Conservation (phyloP, 2,888 invertebrate genomes). For the Lasioglossum vierecki region DNA sequence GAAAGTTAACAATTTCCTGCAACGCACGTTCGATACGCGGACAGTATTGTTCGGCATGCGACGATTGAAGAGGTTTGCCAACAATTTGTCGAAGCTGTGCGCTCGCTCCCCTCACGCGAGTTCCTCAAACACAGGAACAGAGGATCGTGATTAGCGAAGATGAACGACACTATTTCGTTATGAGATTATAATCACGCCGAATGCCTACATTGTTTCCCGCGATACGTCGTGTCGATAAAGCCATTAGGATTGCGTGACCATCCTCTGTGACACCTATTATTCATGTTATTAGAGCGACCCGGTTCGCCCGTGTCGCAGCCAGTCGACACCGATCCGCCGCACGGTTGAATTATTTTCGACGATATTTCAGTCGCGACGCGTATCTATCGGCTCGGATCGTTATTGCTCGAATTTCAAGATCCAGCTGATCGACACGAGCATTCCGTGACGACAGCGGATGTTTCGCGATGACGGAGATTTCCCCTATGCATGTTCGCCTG, state of each 20-base stretch:
- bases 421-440: not conserved
- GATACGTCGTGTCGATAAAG: conserved; percentile 43
- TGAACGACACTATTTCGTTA: conserved; percentile 21
- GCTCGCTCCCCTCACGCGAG: not conserved
- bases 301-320: not conserved
- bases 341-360: conserved; percentile 21
- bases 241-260: conserved; percentile 51
- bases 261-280: conserved; percentile 44
- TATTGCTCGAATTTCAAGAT: not conserved
- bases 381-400: not conserved
- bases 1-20: not conserved
- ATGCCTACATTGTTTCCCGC: conserved; percentile 36
- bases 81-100: conserved; percentile 15
- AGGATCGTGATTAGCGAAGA: conserved; percentile 25
- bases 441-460: not conserved
- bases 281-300: conserved; percentile 46
- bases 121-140: conserved; percentile 12
- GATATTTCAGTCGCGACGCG: not conserved
- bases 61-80: conserved; percentile 19
- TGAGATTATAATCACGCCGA: conserved; percentile 43
- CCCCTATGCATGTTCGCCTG: not conserved
- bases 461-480: not conserved
- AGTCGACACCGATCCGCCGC: not conserved
- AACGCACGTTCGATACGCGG: not conserved
- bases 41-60: not conserved